These are phyloP conservation scores for Linepithema humile DNA, from an alignment of 1,140 invertebrate genomes.

Conservation along the genomic window DNA sequence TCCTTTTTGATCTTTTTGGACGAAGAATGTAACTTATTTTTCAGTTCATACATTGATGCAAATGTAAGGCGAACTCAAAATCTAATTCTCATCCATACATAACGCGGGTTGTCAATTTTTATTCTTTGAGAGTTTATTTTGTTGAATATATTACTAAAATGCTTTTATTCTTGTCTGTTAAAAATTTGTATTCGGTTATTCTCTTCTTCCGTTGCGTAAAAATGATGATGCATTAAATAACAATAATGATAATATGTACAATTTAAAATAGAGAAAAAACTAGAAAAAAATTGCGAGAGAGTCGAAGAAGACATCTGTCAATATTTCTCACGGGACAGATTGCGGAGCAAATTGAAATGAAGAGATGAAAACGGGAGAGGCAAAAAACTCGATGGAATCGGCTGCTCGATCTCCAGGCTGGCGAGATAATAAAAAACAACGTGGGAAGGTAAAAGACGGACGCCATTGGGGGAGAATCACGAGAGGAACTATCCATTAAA, in stretches of 20 bases:
- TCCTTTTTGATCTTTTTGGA: neutral
- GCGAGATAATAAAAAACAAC: conserved; percentile 41
- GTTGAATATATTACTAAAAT: neutral
- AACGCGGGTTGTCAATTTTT: neutral
- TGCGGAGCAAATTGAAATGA: conserved; percentile 46
- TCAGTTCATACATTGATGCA: neutral
- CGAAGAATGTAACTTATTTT: conserved; percentile 16
- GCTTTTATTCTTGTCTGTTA: neutral
- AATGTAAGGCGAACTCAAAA: neutral
- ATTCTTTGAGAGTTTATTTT: neutral
- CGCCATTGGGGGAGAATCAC: neutral
- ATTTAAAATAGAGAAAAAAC: neutral
- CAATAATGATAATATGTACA: neutral
- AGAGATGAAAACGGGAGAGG: conserved; percentile 40
- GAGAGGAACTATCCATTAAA: conserved; percentile 47
- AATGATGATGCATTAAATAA: neutral
- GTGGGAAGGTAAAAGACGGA: conserved; percentile 32
- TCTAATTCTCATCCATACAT: neutral
- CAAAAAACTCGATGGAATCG: conserved; percentile 40
- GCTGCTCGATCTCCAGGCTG: conserved; percentile 42
- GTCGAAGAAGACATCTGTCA: conserved; percentile 31
- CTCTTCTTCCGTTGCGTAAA: too few relatives aligned
- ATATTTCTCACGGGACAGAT: conserved; percentile 26
- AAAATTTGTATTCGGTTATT: neutral
- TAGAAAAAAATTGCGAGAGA: neutral